Percentiles rank a stretch among this genome's conserved stretches.
phyloP scores from a whole-genome alignment of 1,140 invertebrate species.

The Pachypeltis micranthus region DNA sequence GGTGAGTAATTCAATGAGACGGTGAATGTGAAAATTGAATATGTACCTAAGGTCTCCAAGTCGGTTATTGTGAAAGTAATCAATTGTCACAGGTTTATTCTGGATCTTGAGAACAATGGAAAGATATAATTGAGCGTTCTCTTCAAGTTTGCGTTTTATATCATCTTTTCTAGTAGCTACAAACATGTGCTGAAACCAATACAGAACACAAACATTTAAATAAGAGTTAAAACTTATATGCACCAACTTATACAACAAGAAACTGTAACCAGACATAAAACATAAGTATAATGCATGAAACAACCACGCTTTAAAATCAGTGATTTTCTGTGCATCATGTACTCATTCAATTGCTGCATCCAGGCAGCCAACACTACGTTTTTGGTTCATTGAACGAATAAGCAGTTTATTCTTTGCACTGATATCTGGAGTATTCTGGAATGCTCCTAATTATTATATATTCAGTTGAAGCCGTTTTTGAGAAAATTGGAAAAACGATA shows the following conservation, averaged over 20 bases:
- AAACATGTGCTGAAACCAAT: slow-evolving; percentile 63
- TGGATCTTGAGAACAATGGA: slow-evolving; percentile 72
- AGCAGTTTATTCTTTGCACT: too few relatives aligned
- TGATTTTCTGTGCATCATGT: too few relatives aligned
- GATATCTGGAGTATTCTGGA: too few relatives aligned
- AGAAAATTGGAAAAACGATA: too few relatives aligned
- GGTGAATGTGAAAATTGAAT: slow-evolving; percentile 13
- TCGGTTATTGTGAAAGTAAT: slow-evolving; percentile 72
- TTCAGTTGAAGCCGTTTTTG: too few relatives aligned
- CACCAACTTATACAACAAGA: neutral
- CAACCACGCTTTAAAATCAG: neutral
- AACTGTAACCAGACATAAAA: neutral
- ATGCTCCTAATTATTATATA: too few relatives aligned
- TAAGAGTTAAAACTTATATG: slow-evolving; percentile 2
- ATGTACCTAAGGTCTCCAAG: slow-evolving; percentile 81
- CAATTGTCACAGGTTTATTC: slow-evolving; percentile 66
- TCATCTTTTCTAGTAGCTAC: slow-evolving; percentile 68
- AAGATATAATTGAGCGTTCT: slow-evolving; percentile 64
- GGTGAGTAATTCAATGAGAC: slow-evolving; percentile 18
- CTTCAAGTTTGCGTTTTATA: slow-evolving; percentile 72
- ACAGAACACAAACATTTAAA: neutral
- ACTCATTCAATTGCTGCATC: too few relatives aligned
- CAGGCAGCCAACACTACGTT: too few relatives aligned
- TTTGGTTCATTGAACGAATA: too few relatives aligned
- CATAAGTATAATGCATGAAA: neutral